Base-by-base conservation (phyloP, 2,797 vertebrate genomes). In the Bradypus variegatus region DNA sequence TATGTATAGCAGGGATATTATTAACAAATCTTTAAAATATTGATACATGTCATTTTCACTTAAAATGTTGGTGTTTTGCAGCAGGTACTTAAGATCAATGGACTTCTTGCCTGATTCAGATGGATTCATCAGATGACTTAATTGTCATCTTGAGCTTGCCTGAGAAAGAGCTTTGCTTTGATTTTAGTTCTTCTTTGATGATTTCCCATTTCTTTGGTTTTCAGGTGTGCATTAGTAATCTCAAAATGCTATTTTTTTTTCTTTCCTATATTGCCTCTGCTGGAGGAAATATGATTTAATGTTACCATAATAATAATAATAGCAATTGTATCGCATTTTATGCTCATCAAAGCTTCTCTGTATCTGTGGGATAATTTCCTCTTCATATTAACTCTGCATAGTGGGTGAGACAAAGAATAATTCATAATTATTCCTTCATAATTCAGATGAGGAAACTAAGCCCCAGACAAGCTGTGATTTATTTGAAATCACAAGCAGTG, bases 121-220 rank as follows among this genome's bases (percentile, higher is more conserved):
- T 65, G 50, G 31, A 82, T 60, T 92, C 62, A 82, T 53, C 45
- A 88, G 55, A 75, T 90, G 60, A 78, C 27, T 64, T 36, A 53
- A 2, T 27, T 50, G 15, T 69, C 48, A 45, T 85, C 38, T 55
- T 81, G 45, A 90, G 33, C 50, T 92, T 89, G 29, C 16, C 62
- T 58, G 65, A 91, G 36, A 53, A 53, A 90, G 14, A 87, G 60
- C 85, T 69, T 67, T 53, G 29, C 12, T 81, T 94, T 82, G 38
- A 72, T 82, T 88, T 88, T 93, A 78, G 7, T 76, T 90, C 36
- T 76, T 53, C 45, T 72, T 86, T 76, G 53, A 48, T 75, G 10
- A 78, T 76, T 67, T 92, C 27, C 48, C 16, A 8, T 94, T 87
- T 81, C 60, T 95, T 83, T 92, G 53, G 21, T 85, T 93, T 82